A percentile compares a stretch with the other conserved stretches of the same genome.
Evolutionary conservation across 2,113 vertebrate species (phyloP).

Genomic region (Bombycilla garrulus): DNA sequence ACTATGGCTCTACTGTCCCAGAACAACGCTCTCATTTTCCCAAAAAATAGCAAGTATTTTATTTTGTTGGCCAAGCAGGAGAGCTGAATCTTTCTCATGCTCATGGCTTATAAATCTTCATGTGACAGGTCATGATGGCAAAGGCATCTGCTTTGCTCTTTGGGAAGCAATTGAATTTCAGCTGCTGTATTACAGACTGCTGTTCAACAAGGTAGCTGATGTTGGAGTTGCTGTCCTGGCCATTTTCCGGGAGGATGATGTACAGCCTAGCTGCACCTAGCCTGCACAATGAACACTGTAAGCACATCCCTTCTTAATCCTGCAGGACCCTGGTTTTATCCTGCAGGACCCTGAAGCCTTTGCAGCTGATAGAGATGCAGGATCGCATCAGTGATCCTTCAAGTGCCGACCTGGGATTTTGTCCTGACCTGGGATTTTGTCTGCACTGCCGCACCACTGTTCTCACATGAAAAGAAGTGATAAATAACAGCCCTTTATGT

Average conservation of each 20-base stretch:
- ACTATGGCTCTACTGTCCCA: neutral
- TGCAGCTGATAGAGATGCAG: neutral
- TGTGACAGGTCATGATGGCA: neutral
- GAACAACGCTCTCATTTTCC: neutral
- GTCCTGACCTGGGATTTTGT: neutral
- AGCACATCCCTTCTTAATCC: neutral
- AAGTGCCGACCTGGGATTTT: neutral
- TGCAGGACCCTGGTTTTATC: neutral
- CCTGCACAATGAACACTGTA: neutral
- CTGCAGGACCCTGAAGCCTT: neutral
- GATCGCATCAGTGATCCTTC: neutral
- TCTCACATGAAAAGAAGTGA: neutral
- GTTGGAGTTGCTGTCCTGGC: neutral
- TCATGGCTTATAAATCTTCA: slow-evolving; percentile 4
- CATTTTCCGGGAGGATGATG: neutral
- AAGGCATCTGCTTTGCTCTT: slow-evolving; percentile 38
- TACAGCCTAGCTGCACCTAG: neutral
- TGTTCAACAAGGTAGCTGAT: neutral
- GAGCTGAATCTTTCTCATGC: neutral
- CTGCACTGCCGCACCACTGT: rapidly evolving
- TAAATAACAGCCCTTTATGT: neutral
- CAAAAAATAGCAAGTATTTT: neutral
- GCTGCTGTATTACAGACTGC: neutral
- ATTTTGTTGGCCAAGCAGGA: neutral
- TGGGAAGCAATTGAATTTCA: slow-evolving; percentile 9